phyloP scores from a whole-genome alignment of 2,113 vertebrate species.

The Microcebus murinus region DNA sequence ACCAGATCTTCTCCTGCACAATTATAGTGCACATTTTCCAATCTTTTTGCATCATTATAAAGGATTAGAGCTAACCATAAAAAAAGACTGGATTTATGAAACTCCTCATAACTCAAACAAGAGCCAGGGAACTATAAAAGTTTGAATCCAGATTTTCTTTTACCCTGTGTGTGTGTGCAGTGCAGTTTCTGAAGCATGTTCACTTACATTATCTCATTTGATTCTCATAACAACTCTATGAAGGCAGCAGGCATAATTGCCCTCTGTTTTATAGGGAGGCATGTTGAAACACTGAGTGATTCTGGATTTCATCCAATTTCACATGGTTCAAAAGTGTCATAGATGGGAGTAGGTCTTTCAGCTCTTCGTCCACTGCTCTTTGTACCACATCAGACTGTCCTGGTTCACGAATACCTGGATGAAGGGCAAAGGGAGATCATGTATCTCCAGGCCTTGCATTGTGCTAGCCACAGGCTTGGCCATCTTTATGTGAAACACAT shows the following conservation, averaged over 20 bases:
- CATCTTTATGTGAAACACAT: constrained; percentile 24
- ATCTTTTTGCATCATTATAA: constrained; percentile 59
- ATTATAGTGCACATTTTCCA: constrained; percentile 39
- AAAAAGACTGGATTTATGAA: constrained; percentile 71
- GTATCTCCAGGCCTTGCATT: neutral
- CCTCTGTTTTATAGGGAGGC: constrained; percentile 1
- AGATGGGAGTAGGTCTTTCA: neutral
- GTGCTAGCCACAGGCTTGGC: neutral
- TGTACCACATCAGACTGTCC: neutral
- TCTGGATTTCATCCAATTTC: neutral
- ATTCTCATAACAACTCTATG: neutral
- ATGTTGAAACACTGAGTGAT: neutral
- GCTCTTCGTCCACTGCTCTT: neutral
- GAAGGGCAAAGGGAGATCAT: neutral
- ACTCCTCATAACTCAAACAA: constrained; percentile 61
- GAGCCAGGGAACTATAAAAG: constrained; percentile 63
- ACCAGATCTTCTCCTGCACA: constrained; percentile 36
- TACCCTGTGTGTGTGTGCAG: neutral
- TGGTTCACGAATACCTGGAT: neutral
- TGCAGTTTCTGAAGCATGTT: neutral
- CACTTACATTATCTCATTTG: constrained; percentile 20
- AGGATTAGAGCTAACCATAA: constrained; percentile 59
- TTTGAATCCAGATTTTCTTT: constrained; percentile 58
- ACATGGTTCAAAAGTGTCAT: neutral
- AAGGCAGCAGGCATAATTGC: neutral